Conservation (phyloP, 2,888 invertebrate genomes). For the Ectropis crepuscularia region DNA sequence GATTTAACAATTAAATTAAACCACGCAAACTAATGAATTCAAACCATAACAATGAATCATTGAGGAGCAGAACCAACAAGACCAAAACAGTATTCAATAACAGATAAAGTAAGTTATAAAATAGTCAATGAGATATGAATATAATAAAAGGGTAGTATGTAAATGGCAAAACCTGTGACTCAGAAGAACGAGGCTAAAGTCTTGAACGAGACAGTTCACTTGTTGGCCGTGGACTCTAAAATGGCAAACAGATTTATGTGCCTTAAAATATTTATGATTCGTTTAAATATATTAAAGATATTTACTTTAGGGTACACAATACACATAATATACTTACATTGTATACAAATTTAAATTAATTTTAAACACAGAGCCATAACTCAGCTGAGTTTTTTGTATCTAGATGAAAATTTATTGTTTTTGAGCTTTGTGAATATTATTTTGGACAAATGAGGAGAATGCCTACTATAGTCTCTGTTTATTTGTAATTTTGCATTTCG, state of each 20-base stretch:
- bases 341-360: neutral
- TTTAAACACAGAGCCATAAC: constrained; percentile 7
- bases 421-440: constrained; percentile 5
- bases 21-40: neutral
- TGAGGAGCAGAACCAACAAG: constrained; percentile 19
- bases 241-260: constrained; percentile 46
- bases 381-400: constrained; percentile 4
- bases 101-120: constrained; percentile 17
- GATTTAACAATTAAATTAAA: neutral
- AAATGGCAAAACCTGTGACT: constrained; percentile 51
- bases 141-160: constrained; percentile 48
- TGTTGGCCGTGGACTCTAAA: constrained; percentile 60
- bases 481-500: neutral
- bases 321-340: neutral
- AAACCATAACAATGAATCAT: constrained; percentile 14
- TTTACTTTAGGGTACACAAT: neutral
- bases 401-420: too few species aligned
- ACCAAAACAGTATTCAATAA: constrained; percentile 12
- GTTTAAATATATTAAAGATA: neutral
- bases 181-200: constrained; percentile 49
- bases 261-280: constrained; percentile 6
- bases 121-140: constrained; percentile 29
- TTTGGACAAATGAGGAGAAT: constrained; percentile 16
- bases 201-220: constrained; percentile 30
- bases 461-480: neutral